phyloP scores from a whole-genome alignment of 1,140 invertebrate genomes.

The Aphidius ervi region DNA sequence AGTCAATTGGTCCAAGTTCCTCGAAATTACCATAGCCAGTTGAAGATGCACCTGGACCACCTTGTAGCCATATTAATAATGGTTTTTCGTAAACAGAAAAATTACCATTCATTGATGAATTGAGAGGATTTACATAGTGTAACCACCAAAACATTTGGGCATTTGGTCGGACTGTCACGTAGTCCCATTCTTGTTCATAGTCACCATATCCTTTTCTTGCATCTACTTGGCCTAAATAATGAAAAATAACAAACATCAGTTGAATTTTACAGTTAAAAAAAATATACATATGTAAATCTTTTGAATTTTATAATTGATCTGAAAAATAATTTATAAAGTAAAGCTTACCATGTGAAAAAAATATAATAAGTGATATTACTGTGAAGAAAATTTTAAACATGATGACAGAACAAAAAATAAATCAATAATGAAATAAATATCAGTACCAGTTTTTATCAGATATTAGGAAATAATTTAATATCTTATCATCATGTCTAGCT shows the following conservation, averaged over 20 bases:
- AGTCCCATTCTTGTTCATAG: slow-evolving; percentile 66
- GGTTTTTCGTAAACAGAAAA: slow-evolving; percentile 60
- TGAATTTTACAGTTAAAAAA: background rate
- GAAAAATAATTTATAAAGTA: too few species aligned
- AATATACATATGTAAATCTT: background rate
- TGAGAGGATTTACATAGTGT: slow-evolving; percentile 54
- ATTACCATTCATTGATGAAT: slow-evolving; percentile 52
- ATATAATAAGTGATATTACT: too few species aligned
- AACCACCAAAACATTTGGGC: slow-evolving; percentile 84
- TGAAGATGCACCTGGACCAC: slow-evolving; percentile 70
- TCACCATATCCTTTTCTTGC: slow-evolving; percentile 50
- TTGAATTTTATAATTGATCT: too few species aligned
- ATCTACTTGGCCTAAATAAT: slow-evolving; percentile 15
- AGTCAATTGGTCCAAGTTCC: slow-evolving; percentile 69
- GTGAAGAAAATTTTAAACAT: too few species aligned
- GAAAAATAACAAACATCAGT: too few species aligned
- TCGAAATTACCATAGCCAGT: slow-evolving; percentile 76
- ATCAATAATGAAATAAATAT: too few species aligned
- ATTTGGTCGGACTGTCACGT: slow-evolving; percentile 61
- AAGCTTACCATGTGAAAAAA: too few species aligned
- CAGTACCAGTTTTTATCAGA: too few species aligned
- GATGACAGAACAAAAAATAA: too few species aligned
- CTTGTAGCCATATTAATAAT: slow-evolving; percentile 75
- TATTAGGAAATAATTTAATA: too few species aligned
- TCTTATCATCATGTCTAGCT: too few species aligned